Conservation (phyloP, 2,888 invertebrate species). For the Eristalis arbustorum region DNA sequence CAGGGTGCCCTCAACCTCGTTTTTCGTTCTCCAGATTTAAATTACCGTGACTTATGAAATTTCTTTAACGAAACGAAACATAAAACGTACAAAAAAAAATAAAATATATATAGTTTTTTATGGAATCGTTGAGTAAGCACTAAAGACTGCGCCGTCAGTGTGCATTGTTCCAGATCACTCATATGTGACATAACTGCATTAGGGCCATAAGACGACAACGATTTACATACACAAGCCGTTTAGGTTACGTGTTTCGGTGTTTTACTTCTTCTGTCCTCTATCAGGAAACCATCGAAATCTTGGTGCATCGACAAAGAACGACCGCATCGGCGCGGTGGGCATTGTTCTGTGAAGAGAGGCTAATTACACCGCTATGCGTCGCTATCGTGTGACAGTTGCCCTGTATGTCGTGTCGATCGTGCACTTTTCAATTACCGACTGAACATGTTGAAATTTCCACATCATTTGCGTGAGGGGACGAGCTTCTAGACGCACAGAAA, state of each 20-base stretch:
- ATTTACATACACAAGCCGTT: slow-evolving; percentile 48
- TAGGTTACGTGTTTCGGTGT: slow-evolving; percentile 3
- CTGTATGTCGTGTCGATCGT: slow-evolving; percentile 14
- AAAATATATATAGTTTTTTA: slow-evolving; percentile 35
- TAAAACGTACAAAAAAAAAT: slow-evolving; percentile 52
- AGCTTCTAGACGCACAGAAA: background rate
- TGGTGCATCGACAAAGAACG: slow-evolving; percentile 57
- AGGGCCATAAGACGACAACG: slow-evolving; percentile 57
- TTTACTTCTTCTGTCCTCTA: background rate
- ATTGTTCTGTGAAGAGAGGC: slow-evolving; percentile 43
- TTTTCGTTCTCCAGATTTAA: slow-evolving; percentile 15
- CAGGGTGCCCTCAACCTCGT: slow-evolving; percentile 23
- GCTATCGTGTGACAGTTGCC: slow-evolving; percentile 19
- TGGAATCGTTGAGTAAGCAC: slow-evolving; percentile 51
- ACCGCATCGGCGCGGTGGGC: slow-evolving; percentile 33
- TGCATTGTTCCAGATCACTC: slow-evolving; percentile 65
- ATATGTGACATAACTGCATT: slow-evolving; percentile 66
- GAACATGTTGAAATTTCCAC: slow-evolving; percentile 60
- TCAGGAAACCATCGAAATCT: slow-evolving; percentile 27
- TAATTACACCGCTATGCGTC: slow-evolving; percentile 30
- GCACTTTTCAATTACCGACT: slow-evolving; percentile 34
- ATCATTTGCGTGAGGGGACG: slow-evolving; percentile 48
- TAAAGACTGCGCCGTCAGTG: slow-evolving; percentile 16
- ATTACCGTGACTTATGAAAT: slow-evolving; percentile 46
- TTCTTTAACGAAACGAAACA: slow-evolving; percentile 15